These are phyloP conservation scores for Drosophila robusta DNA, from an alignment of 2,888 invertebrate species.

Conservation along the genomic window DNA sequence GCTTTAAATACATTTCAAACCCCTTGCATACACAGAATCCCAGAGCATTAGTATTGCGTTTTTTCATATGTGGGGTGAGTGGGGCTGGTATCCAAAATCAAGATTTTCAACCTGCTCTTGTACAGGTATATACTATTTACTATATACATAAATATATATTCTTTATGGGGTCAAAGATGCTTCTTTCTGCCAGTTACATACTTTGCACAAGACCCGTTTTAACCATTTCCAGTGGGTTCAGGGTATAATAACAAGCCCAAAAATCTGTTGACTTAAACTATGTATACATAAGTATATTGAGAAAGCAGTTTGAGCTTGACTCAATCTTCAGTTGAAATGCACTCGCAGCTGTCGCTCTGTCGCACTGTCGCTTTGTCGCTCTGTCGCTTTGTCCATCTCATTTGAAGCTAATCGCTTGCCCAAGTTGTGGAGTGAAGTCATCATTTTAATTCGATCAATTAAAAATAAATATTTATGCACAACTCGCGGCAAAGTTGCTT, in stretches of 20 bases:
- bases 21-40: too few species aligned
- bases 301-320: slow-evolving; percentile 25
- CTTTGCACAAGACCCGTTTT: too few species aligned
- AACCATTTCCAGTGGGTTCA: too few species aligned
- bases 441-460: slow-evolving; percentile 36
- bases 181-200: too few species aligned
- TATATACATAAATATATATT: too few species aligned
- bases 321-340: neutral
- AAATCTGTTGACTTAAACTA: slow-evolving; percentile 7
- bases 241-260: neutral
- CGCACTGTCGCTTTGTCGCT: slow-evolving; percentile 1
- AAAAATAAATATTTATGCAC: neutral
- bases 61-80: too few species aligned
- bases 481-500: slow-evolving; percentile 2
- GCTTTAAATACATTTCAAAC: too few species aligned
- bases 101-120: too few species aligned
- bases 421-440: slow-evolving; percentile 27
- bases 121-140: too few species aligned
- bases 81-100: too few species aligned
- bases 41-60: too few species aligned
- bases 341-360: slow-evolving; percentile 1
- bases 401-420: slow-evolving; percentile 23
- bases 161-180: too few species aligned
- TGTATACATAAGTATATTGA: slow-evolving; percentile 6
- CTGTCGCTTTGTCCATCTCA: slow-evolving; percentile 3